These are phyloP conservation scores for Bombus pyrosoma DNA, from an alignment of 1,140 invertebrate species.

Conservation along the genomic window DNA sequence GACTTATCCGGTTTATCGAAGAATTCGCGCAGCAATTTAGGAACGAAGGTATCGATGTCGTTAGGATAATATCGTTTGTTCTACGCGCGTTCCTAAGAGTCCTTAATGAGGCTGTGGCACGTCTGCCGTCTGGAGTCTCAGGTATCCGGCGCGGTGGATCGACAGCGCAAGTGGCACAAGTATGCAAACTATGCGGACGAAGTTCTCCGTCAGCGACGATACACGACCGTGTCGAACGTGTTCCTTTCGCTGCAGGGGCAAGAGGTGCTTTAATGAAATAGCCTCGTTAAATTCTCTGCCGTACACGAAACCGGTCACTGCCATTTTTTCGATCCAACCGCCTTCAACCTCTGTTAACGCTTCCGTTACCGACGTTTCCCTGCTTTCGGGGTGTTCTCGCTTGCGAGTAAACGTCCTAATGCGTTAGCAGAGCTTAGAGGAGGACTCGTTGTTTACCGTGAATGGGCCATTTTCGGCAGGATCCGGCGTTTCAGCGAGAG, in stretches of 20 bases:
- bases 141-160: conserved; percentile 58
- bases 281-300: conserved; percentile 33
- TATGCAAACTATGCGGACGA: conserved; percentile 63
- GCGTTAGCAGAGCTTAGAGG: not conserved
- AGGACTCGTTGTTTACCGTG: not conserved
- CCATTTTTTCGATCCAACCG: not conserved
- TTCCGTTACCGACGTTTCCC: not conserved
- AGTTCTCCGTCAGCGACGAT: conserved; percentile 49
- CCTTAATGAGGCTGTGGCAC: conserved; percentile 63
- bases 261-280: conserved; percentile 17
- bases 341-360: not conserved
- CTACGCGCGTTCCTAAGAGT: conserved; percentile 56
- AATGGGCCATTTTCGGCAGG: conserved; percentile 20
- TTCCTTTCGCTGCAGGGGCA: not conserved
- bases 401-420: not conserved
- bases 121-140: conserved; percentile 53
- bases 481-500: too few relatives aligned
- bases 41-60: conserved; percentile 5
- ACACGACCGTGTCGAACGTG: conserved; percentile 23
- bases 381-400: not conserved
- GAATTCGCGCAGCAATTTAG: not conserved
- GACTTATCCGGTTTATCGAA: not conserved
- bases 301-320: too few relatives aligned
- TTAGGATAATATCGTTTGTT: conserved; percentile 46
- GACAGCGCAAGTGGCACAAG: conserved; percentile 52